These are phyloP conservation scores for Acridotheres tristis DNA, from an alignment of 2,797 vertebrate genomes.

Conservation along the genomic window DNA sequence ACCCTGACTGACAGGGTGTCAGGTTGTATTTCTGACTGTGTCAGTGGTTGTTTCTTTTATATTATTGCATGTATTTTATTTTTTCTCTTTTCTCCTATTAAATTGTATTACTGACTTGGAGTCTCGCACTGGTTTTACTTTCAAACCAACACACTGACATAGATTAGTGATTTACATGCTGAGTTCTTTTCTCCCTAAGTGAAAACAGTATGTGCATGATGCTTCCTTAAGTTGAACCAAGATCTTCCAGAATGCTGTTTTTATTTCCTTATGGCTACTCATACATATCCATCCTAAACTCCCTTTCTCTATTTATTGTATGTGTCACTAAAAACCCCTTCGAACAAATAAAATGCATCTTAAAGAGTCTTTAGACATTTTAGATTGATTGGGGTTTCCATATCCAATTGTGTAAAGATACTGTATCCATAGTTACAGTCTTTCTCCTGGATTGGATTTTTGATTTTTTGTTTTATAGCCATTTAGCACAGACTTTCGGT, in stretches of 20 bases:
- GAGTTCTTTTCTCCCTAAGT: not conserved
- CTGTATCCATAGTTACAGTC: not conserved
- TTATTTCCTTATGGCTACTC: not conserved
- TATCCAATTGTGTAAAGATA: not conserved
- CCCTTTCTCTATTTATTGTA: not conserved
- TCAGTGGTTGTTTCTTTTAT: too few species aligned
- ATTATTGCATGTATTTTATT: too few species aligned
- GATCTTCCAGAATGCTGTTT: not conserved
- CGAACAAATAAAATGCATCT: not conserved
- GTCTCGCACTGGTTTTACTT: too few species aligned
- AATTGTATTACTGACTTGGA: too few species aligned
- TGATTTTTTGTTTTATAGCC: not conserved
- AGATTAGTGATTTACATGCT: not conserved
- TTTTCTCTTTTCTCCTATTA: too few species aligned
- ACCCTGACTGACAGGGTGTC: too few species aligned
- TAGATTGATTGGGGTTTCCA: not conserved
- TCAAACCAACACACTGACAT: not conserved
- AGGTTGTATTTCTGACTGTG: too few species aligned
- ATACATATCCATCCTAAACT: not conserved
- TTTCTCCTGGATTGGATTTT: not conserved
- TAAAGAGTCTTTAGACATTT: not conserved
- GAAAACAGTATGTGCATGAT: not conserved
- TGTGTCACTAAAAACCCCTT: not conserved
- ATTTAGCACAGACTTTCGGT: not conserved
- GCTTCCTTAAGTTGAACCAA: not conserved